phyloP scores from a whole-genome alignment of 2,797 vertebrate species.

The Prionace glauca region DNA sequence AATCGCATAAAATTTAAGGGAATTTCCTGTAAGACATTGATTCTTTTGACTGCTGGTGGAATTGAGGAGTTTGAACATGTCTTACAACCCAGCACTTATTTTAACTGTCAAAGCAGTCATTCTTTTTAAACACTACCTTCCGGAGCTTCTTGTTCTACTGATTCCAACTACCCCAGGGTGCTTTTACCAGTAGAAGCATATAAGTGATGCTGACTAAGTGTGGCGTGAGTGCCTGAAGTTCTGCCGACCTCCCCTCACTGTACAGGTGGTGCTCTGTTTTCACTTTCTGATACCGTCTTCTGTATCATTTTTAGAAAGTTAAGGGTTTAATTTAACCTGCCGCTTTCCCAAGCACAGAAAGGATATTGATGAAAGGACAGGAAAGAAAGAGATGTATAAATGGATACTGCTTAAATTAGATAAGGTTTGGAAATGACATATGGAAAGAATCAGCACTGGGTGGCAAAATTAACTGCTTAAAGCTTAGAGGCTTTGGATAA shows the following conservation, averaged over 20 bases:
- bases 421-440: background rate
- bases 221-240: background rate
- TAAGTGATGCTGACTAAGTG: background rate
- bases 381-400: background rate
- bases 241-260: background rate
- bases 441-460: background rate
- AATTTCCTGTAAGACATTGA: background rate
- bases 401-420: background rate
- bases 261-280: background rate
- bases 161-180: background rate
- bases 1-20: background rate
- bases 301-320: background rate
- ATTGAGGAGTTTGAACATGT: constrained; percentile 9
- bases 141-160: background rate
- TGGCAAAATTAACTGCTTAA: background rate
- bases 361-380: background rate
- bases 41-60: background rate
- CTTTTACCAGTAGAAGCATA: background rate
- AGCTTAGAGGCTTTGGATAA: background rate
- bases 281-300: background rate
- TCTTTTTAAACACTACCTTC: background rate
- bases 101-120: constrained; percentile 1
- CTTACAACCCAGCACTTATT: background rate
- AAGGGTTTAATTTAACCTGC: background rate
- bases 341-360: background rate